Evolutionary conservation across 2,113 vertebrate genomes (phyloP).

Genomic region (Acanthochromis polyacanthus): DNA sequence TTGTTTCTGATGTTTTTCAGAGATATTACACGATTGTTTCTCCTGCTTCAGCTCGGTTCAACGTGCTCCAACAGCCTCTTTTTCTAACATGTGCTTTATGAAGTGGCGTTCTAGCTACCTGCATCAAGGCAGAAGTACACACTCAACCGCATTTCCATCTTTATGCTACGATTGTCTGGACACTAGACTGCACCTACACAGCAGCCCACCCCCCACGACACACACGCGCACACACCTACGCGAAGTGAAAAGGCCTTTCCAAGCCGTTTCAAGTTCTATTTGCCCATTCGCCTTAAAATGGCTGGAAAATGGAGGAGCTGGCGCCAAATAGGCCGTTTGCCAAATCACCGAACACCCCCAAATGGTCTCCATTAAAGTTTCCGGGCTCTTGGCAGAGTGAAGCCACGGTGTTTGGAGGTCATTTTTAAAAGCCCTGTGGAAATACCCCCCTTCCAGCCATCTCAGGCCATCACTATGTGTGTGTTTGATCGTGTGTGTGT

Average conservation of each 20-base stretch:
- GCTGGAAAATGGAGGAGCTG: slow-evolving; percentile 75
- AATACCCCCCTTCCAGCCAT: slow-evolving; percentile 69
- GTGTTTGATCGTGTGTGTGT: slow-evolving; percentile 67
- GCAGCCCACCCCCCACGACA: slow-evolving; percentile 33
- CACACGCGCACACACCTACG: slow-evolving; percentile 15
- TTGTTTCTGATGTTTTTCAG: slow-evolving; percentile 10
- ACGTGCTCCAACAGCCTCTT: slow-evolving; percentile 6
- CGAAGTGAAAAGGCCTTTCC: slow-evolving; percentile 38
- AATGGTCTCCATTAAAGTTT: slow-evolving; percentile 81
- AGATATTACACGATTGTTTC: slow-evolving; percentile 17
- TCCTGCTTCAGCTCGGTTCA: slow-evolving; percentile 1
- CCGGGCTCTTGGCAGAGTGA: slow-evolving; percentile 71
- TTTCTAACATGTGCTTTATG: slow-evolving; percentile 7
- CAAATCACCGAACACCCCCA: slow-evolving; percentile 76
- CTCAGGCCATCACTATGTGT: slow-evolving; percentile 64
- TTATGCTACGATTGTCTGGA: slow-evolving; percentile 51
- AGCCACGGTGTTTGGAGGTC: slow-evolving; percentile 76
- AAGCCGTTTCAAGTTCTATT: slow-evolving; percentile 61
- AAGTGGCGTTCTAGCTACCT: slow-evolving; percentile 44
- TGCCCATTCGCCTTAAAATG: slow-evolving; percentile 72
- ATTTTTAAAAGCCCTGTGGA: slow-evolving; percentile 83
- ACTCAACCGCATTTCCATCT: slow-evolving; percentile 53
- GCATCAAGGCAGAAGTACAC: slow-evolving; percentile 33
- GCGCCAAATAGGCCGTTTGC: slow-evolving; percentile 75
- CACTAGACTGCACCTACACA: slow-evolving; percentile 47